Evolutionary conservation across 2,888 invertebrate species (phyloP).

Genomic region (Augiades crinisus): DNA sequence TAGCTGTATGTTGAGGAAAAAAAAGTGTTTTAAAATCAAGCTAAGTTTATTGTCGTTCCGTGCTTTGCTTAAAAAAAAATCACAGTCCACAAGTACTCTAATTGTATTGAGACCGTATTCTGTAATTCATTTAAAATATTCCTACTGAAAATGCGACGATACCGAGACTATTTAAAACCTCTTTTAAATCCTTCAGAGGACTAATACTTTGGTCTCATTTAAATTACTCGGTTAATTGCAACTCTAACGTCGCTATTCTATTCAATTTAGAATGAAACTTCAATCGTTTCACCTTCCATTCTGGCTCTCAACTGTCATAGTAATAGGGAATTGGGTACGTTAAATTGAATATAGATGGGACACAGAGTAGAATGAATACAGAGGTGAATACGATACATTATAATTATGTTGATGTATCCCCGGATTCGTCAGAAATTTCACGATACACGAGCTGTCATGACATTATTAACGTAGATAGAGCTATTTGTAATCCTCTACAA

Average conservation of each 20-base stretch:
- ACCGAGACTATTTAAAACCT: background rate
- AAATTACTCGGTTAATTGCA: conserved; percentile 16
- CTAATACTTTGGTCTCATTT: conserved; percentile 7
- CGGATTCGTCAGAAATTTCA: too few relatives aligned
- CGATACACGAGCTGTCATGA: too few relatives aligned
- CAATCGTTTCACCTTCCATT: background rate
- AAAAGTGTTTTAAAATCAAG: too few relatives aligned
- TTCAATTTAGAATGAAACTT: conserved; percentile 10
- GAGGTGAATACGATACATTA: too few relatives aligned
- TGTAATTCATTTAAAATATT: background rate
- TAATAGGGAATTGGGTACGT: conserved; percentile 7
- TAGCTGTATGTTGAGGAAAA: too few relatives aligned
- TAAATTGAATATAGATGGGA: background rate
- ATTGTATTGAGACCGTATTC: too few relatives aligned
- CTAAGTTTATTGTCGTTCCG: too few relatives aligned
- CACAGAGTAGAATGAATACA: background rate
- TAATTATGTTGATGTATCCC: too few relatives aligned
- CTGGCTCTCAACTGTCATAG: conserved; percentile 6
- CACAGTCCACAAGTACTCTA: too few relatives aligned
- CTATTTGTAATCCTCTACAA: too few relatives aligned
- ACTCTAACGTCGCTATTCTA: background rate
- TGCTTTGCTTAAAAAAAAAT: too few relatives aligned
- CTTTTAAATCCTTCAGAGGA: background rate
- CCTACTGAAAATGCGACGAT: background rate
- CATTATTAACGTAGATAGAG: too few relatives aligned